These are phyloP conservation scores for Mythimna vitellina DNA, from an alignment of 2,888 invertebrate species.

Conservation along the genomic window DNA sequence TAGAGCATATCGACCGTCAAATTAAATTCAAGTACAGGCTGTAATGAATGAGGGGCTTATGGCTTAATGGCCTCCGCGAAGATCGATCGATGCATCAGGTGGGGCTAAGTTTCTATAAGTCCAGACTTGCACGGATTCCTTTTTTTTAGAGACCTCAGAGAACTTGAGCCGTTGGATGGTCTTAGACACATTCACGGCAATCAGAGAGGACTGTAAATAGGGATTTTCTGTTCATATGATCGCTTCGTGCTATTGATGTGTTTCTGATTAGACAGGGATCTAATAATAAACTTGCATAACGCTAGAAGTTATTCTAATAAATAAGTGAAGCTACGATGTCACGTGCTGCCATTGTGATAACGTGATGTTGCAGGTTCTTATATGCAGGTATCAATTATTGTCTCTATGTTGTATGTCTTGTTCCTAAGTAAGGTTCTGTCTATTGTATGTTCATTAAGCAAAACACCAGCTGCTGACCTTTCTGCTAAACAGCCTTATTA, in stretches of 20 bases:
- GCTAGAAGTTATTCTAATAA: conserved; percentile 4
- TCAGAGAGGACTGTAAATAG: background rate
- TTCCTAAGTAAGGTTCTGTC: conserved; percentile 17
- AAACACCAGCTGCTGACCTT: conserved; percentile 51
- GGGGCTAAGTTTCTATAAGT: background rate
- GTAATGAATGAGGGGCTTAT: conserved; percentile 69
- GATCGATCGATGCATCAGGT: conserved; percentile 31
- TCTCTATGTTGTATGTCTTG: conserved; percentile 47
- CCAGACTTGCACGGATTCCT: background rate
- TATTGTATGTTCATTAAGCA: conserved; percentile 44
- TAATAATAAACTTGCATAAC: conserved; percentile 17
- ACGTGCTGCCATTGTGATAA: conserved; percentile 57
- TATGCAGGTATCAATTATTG: conserved; percentile 45
- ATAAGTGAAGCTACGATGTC: conserved; percentile 49
- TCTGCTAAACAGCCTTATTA: conserved; percentile 26
- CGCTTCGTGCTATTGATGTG: background rate
- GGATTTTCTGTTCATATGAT: background rate
- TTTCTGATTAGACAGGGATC: background rate
- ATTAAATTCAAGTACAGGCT: conserved; percentile 82
- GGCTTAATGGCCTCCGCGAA: conserved; percentile 28
- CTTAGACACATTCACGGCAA: background rate
- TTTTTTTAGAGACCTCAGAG: background rate
- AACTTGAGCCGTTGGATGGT: background rate
- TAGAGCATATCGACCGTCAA: conserved; percentile 87
- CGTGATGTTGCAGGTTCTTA: conserved; percentile 28